A percentile compares a stretch with the other conserved stretches of the same genome.
These are phyloP conservation scores for Dryocosmus kuriphilus DNA, from an alignment of 2,888 invertebrate genomes.

Conservation along the genomic window DNA sequence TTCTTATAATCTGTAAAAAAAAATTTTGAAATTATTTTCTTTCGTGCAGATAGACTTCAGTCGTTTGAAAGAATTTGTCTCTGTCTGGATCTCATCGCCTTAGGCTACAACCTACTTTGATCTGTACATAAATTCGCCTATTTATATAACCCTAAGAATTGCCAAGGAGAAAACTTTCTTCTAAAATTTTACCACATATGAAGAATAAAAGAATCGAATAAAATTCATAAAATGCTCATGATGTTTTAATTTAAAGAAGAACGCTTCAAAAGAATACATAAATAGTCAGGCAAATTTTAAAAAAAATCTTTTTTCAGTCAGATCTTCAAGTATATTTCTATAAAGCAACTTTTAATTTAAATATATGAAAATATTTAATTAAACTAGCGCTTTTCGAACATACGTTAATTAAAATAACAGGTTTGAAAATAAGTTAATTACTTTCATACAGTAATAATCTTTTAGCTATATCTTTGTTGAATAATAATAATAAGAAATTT, in stretches of 20 bases:
- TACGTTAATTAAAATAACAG: neutral
- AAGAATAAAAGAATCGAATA: neutral
- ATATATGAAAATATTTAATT: too few relatives aligned
- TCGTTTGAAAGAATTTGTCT: slow-evolving; percentile 20
- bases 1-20: slow-evolving; percentile 50
- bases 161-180: slow-evolving; percentile 1
- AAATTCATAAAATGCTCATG: neutral
- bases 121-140: slow-evolving; percentile 23
- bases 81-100: slow-evolving; percentile 8
- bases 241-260: neutral
- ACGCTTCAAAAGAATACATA: too few relatives aligned
- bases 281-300: too few relatives aligned
- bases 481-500: neutral
- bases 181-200: neutral
- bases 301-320: too few relatives aligned
- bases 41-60: slow-evolving; percentile 2
- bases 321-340: too few relatives aligned
- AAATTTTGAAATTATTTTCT: slow-evolving; percentile 36
- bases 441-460: neutral
- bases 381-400: neutral
- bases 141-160: neutral
- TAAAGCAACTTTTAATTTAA: too few relatives aligned
- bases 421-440: neutral
- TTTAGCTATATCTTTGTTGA: neutral
- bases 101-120: slow-evolving; percentile 18